Evolutionary conservation across 1,140 invertebrate species (phyloP), one percentile per base, ranked within the genome.

Genomic region (Stratiolaelaps scimitus): DNA sequence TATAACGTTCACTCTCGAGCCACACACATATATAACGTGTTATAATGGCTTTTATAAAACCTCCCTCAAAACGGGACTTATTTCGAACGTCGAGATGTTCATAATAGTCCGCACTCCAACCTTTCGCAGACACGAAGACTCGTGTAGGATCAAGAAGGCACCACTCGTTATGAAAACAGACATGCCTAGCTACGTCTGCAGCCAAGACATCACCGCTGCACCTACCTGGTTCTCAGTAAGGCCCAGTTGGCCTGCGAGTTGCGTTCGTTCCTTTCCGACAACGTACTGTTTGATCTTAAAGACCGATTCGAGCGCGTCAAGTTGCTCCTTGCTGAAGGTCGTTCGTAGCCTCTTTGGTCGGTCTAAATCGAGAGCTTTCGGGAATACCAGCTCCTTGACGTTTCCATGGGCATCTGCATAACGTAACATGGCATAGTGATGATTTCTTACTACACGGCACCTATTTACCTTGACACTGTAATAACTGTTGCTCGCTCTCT

Each of bases 211-310:
- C 4, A 4, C 10, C 10, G 34, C 34, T 40, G 5, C 34, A 65
- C 20, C 69, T 60, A 80, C 79, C 73, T 81, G 80, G 17, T 79
- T 80, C 71, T 81, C 80, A 20, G 77, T 76, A 0, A 81, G 71
- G 5, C 72, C 69, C 1, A 81, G 72, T 17, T 72, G 68, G 47
- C 72, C 70, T 0, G 80, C 78, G 5, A 81, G 71, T 23, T 76
- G 70, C 7, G 74, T 73, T 68, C 80, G 67, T 64, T 80, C 79
- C 56, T 76, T 75, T 1, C 80, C 79, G 19, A 80, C 77, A 66
- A 81, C 68, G 69, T 81, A 81, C 68, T 78, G 79, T 69, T 79
- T 80, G 28, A 70, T 67, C 20, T 74, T 70, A 69, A 80, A 81
- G 67, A 77, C 77, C 28, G 68, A 67, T 70, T 81, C 80, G 26